Conservation (phyloP, 2,797 vertebrate species). For the Odontamblyopus rebecca region DNA sequence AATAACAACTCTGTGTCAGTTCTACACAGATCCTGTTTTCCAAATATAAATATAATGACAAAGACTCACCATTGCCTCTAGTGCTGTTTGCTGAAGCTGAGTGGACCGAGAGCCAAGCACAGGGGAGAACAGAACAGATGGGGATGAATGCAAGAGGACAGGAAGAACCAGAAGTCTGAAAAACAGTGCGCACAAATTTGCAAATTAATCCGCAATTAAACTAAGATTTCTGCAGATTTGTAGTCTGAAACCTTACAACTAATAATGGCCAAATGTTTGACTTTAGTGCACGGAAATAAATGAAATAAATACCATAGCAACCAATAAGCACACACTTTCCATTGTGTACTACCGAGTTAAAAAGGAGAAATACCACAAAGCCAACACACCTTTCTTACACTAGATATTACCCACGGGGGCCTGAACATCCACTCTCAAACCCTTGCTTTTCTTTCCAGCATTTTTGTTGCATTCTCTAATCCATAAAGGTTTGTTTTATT, state of each 20-base stretch:
- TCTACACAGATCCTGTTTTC: neutral
- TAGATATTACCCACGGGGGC: neutral
- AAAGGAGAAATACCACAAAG: neutral
- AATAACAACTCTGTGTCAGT: too few species aligned
- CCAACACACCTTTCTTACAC: neutral
- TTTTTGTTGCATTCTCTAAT: slow-evolving; percentile 9
- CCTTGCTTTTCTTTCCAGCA: neutral
- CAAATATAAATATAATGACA: neutral
- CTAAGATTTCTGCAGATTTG: neutral
- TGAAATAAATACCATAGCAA: neutral
- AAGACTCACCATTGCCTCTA: neutral
- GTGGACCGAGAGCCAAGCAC: neutral
- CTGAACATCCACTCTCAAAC: neutral
- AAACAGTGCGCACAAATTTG: neutral
- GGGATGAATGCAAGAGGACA: neutral
- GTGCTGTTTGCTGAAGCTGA: neutral
- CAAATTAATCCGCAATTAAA: neutral
- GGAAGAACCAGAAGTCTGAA: neutral
- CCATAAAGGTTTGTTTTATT: slow-evolving; percentile 3
- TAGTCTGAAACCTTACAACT: neutral
- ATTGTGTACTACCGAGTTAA: neutral
- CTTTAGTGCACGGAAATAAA: neutral
- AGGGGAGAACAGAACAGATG: neutral
- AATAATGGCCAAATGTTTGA: neutral
- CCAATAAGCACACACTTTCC: neutral